These are phyloP conservation scores for Equus przewalskii DNA, from an alignment of 2,113 vertebrate genomes.

Conservation along the genomic window DNA sequence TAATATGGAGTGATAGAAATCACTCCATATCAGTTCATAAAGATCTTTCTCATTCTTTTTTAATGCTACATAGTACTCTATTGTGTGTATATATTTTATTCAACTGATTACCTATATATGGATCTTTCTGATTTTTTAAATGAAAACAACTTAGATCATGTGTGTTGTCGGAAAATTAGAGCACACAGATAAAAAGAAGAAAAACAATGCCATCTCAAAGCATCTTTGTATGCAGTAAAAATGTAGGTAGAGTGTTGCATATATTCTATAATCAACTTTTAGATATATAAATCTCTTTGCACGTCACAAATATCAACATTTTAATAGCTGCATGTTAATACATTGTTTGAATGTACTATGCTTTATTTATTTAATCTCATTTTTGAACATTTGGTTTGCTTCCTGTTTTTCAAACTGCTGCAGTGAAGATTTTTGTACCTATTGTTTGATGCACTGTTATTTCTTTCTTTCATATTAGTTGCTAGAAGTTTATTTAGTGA, in stretches of 20 bases:
- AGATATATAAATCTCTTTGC: neutral
- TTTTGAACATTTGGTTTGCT: neutral
- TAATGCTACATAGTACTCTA: neutral
- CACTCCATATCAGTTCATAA: neutral
- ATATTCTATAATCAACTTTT: neutral
- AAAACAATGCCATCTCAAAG: neutral
- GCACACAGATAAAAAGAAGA: neutral
- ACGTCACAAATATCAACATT: neutral
- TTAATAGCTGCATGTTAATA: neutral
- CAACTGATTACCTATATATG: neutral
- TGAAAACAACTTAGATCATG: neutral
- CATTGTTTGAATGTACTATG: neutral
- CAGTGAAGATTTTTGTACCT: neutral
- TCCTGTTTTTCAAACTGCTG: neutral
- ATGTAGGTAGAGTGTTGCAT: neutral
- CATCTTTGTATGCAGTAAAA: constrained; percentile 5
- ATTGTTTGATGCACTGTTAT: neutral
- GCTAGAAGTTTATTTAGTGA: constrained; percentile 20
- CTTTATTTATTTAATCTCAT: neutral
- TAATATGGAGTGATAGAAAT: neutral
- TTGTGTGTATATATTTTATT: neutral
- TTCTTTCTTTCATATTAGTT: neutral
- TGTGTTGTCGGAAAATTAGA: neutral
- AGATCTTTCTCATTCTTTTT: neutral
- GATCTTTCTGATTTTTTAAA: neutral